Base-by-base conservation (phyloP, 1,140 invertebrate species). In the Octopus bimaculoides region DNA sequence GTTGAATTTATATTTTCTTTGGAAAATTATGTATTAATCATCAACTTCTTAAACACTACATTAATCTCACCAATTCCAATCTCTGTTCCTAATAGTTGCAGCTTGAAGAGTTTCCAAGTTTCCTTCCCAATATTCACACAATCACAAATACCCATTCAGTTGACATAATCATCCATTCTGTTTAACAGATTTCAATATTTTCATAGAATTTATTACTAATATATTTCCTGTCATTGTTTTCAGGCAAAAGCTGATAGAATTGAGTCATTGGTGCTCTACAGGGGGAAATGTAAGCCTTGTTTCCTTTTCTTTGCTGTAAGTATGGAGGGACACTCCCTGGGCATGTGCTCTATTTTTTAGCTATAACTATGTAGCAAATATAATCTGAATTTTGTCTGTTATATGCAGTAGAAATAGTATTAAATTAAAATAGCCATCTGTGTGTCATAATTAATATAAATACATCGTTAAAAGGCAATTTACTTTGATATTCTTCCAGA, bases 251-350 rank as follows among this genome's bases (percentile, higher is more conserved):
- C 94, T 54, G 96, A 97, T 88, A 93, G 92, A 12, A 96, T 98
- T 79, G 91, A 93, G 78, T 92, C 92, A 69, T 89, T 97, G 71
- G 92, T 93, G 85, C 92, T 95, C 81, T 97, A 97, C 88, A 92
- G 94, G 84, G 94, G 95, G 74, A 94, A 94, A 86, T 96, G 96
- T 90, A 95, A 97, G 88, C 96, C 96, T 3, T 95, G 94, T 52
- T 97, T 96, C 95, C 93, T 97, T 91, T 96, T 97, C 84, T 93
- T 95, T 83, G 93, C 94, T 79, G 96, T 96, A 93, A 93, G 91
- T 87, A 81, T 77, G 17, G 20, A 54, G 9, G 56, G 17, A 55
- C 77, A 17, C 12, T n/a, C 12, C n/a, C 12, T 0, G 2, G 61
- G 12, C 12, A n/a, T n/a, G 3, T 12, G n/a, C 61, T 14, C 12